Base-by-base conservation (phyloP, 2,888 invertebrate species). In the Lycophotia porphyrea region DNA sequence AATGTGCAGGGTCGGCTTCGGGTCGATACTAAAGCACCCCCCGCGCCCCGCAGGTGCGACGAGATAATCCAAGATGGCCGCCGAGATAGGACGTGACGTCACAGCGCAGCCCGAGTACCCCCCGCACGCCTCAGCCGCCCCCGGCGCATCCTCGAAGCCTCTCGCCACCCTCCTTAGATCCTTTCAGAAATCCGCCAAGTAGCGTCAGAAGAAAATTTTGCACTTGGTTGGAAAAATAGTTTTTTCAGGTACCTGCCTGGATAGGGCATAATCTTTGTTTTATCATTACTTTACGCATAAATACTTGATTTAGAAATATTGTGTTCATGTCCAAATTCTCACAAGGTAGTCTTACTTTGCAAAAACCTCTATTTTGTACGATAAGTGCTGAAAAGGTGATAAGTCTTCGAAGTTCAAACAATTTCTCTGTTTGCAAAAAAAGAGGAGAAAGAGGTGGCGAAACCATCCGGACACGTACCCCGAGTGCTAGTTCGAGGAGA, bases 31-130 rank as follows among this genome's bases (percentile, higher is more conserved):
- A 92, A 87, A 89, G 81, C 65, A 70, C 83, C 86, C 94, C 93
- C 94, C 94, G 90, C 94, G 84, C 92, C 95, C 95, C 96, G 93
- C 96, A 96, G 96, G 96, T 96, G 96, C 96, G 95, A 96, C 96
- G 96, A 96, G 96, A 96, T 96, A 96, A 96, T 96, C 96, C 96
- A 96, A 96, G 96, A 96, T 96, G 96, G 96, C 96, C 95, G 96
- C 96, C 96, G 94, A 96, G 96, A 96, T 96, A 96, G 96, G 96
- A 96, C 96, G 95, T 96, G 96, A 96, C 96, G 96, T 96, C 96
- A 96, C 96, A 94, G 93, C 93, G 93, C 93, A 91, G 91, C 91
- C 92, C 91, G 90, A 90, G 90, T 91, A 87, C 89, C 91, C 89
- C 92, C 88, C 90, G 84, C 90, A 86, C 87, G 89, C 89, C 89